These are phyloP conservation scores for Grapholita molesta DNA, from an alignment of 1,140 invertebrate genomes.

Conservation along the genomic window DNA sequence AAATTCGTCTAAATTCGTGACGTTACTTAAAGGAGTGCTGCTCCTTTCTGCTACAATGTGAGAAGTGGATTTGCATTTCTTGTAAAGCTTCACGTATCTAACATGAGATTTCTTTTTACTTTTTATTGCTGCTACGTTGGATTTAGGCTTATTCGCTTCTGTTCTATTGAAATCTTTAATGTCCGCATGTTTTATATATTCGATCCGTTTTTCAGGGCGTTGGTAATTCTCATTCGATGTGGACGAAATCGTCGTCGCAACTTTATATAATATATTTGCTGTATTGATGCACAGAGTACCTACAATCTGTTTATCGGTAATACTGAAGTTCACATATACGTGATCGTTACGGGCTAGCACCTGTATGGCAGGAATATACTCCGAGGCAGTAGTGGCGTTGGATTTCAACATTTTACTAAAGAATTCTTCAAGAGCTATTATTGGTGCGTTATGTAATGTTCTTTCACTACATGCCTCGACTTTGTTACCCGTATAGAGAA, in stretches of 20 bases:
- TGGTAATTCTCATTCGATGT: neutral
- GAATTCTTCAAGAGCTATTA: neutral
- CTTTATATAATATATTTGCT: neutral
- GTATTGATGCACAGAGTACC: neutral
- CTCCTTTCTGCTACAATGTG: slow-evolving; percentile 35
- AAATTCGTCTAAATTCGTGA: slow-evolving; percentile 56
- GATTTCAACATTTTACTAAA: neutral
- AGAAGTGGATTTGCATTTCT: slow-evolving; percentile 59
- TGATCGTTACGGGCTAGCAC: neutral
- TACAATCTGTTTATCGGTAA: neutral
- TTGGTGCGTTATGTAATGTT: neutral
- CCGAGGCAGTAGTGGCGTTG: neutral
- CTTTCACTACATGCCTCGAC: neutral
- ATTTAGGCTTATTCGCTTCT: neutral
- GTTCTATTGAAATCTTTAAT: neutral
- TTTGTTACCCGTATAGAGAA: neutral
- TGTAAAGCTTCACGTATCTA: slow-evolving; percentile 45
- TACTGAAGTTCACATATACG: neutral
- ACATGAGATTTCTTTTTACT: slow-evolving; percentile 27
- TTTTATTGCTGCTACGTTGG: slow-evolving; percentile 17
- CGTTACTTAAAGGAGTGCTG: slow-evolving; percentile 43
- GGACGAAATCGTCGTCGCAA: neutral
- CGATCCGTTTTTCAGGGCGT: neutral
- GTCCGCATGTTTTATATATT: neutral
- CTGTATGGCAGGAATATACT: neutral